A percentile compares a stretch with the other conserved stretches of the same genome.
Evolutionary conservation across 2,888 invertebrate species (phyloP).

Genomic region (Allophyes oxyacanthae): DNA sequence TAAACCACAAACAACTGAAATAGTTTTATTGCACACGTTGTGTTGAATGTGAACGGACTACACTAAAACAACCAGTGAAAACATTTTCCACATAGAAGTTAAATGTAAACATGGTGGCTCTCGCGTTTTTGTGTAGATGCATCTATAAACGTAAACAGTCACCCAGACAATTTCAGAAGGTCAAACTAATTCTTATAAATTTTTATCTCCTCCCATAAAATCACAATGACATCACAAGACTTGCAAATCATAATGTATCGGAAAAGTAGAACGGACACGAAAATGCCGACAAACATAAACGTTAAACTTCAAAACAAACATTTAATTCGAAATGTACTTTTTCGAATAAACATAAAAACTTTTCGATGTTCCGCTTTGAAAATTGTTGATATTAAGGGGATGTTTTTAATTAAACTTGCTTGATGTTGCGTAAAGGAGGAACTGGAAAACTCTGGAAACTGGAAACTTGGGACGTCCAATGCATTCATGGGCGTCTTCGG

Average conservation of each 20-base stretch:
- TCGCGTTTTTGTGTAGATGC: too few species aligned
- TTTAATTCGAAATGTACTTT: constrained; percentile 70
- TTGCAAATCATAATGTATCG: constrained; percentile 47
- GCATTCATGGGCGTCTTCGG: constrained; percentile 37
- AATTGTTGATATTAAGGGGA: constrained; percentile 65
- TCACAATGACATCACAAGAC: not conserved
- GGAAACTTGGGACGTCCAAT: constrained; percentile 49
- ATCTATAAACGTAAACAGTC: too few species aligned
- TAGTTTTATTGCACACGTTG: constrained; percentile 23
- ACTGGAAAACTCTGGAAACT: constrained; percentile 33
- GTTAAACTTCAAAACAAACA: constrained; percentile 66
- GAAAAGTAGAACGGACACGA: constrained; percentile 55
- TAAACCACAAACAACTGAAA: constrained; percentile 23
- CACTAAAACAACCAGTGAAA: constrained; percentile 21
- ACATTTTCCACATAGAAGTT: constrained; percentile 2
- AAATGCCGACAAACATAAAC: constrained; percentile 63
- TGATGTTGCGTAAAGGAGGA: constrained; percentile 58
- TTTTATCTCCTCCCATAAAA: constrained; percentile 7
- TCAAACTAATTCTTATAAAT: constrained; percentile 1
- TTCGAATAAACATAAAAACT: constrained; percentile 69
- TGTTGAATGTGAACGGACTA: constrained; percentile 19
- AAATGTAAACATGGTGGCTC: constrained; percentile 10
- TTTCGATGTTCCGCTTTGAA: constrained; percentile 61
- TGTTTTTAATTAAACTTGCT: constrained; percentile 80
- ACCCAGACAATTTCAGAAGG: too few species aligned